Percentiles rank a stretch among this genome's conserved stretches.
These are phyloP conservation scores for Onychomys leucogaster DNA, from an alignment of 2,797 vertebrate genomes.

Conservation along the genomic window DNA sequence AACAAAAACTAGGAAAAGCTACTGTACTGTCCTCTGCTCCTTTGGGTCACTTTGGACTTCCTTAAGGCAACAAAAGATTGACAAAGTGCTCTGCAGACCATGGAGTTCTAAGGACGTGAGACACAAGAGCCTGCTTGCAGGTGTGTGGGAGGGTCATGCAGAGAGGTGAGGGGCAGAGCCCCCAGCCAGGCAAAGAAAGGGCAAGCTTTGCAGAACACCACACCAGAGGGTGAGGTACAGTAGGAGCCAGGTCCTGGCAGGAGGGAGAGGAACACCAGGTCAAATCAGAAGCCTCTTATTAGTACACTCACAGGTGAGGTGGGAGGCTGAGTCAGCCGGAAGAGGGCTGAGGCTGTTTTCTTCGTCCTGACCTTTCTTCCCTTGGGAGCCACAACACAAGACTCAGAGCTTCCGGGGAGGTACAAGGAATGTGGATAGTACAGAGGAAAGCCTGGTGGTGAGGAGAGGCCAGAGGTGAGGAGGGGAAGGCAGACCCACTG, in stretches of 20 bases:
- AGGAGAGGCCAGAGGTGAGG: too few relatives aligned
- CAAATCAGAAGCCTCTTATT: conserved; percentile 26
- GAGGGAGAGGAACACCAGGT: conserved; percentile 6
- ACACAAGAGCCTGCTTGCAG: conserved; percentile 16
- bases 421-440: conserved; percentile 1
- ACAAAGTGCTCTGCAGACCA: not conserved
- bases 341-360: not conserved
- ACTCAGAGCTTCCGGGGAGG: not conserved
- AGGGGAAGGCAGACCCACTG: not conserved
- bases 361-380: conserved; percentile 14
- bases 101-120: not conserved
- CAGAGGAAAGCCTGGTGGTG: not conserved
- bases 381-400: not conserved
- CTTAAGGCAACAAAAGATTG: not conserved
- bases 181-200: not conserved
- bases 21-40: not conserved
- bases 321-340: conserved; percentile 21
- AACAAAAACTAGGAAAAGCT: not conserved
- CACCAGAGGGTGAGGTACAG: not conserved
- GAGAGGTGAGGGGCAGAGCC: not conserved
- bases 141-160: conserved; percentile 19
- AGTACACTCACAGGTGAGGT: not conserved
- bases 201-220: conserved; percentile 49
- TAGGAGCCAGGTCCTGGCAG: not conserved
- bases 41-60: not conserved